Base-by-base conservation (phyloP, 2,113 vertebrate genomes). In the Trochalopteron elliotii region DNA sequence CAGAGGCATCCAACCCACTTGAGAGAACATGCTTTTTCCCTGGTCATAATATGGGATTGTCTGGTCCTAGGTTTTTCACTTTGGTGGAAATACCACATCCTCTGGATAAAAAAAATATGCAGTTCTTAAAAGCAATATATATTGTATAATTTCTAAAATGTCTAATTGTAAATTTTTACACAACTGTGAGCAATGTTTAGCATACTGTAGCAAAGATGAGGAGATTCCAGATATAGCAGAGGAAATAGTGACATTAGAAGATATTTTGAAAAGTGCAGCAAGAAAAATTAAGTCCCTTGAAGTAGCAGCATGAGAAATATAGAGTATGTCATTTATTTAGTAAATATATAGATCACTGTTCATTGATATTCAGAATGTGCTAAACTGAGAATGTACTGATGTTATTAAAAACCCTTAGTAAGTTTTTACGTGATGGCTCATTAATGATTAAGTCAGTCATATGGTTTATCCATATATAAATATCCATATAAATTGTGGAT, bases 381-480 rank as follows among this genome's bases (percentile, higher is more conserved):
- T 70, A 74, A 84, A 60, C 15, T 77, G 76, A 70, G 42, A 75
- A 72, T 79, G 12, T 57, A 72, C 27, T 90, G 64, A 44, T 5
- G 8, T 83, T 91, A 81, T 91, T 94, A 96, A 70, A 91, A 80
- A 94, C 79, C 37, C 52, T 85, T 64, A 72, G 63, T 92, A 92
- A 67, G 74, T 95, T 96, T 92, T 74, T 75, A 82, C 18, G 37
- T 70, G 76, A 93, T 80, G 85, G 79, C 92, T 94, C 97, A 83
- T 94, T 95, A 93, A 85, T 81, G 37, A 71, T 97, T 97, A 97
- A 97, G 83, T 90, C 75, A 67, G 45, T 87, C 87, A 86, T 37
- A 21, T 56, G 42, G 57, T 84, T 68, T 60, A 47, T 55, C 45
- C 44, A 35, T 75, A 68, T 68, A 47, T 47, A 82, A 89, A 82